Evolutionary conservation across 1,140 invertebrate genomes (phyloP).

Genomic region (Belonocnema kinseyi): DNA sequence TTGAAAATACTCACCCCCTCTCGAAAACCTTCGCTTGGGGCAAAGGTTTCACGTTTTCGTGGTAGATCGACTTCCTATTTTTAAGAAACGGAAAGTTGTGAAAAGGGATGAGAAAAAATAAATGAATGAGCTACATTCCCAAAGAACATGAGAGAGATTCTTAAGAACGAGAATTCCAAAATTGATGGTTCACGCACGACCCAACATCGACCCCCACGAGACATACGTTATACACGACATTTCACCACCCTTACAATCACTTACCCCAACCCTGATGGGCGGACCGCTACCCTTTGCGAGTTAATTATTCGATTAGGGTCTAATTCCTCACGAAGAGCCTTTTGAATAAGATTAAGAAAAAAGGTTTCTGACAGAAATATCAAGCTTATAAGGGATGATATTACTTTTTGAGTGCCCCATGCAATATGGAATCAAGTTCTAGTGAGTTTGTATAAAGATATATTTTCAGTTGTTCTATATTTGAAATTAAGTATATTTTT

Average conservation of each 20-base stretch:
- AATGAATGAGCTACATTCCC: constrained; percentile 18
- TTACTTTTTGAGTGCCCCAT: too few relatives aligned
- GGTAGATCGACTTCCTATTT: neutral
- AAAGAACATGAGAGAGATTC: constrained; percentile 17
- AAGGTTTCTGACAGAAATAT: too few relatives aligned
- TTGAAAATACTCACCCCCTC: constrained; percentile 12
- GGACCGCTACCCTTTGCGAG: constrained; percentile 27
- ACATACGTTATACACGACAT: constrained; percentile 47
- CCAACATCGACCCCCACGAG: constrained; percentile 48
- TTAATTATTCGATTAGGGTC: constrained; percentile 29
- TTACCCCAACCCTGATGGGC: constrained; percentile 22
- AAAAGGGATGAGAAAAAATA: neutral
- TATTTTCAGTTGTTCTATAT: too few relatives aligned
- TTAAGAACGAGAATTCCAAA: constrained; percentile 27
- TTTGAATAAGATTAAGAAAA: constrained; percentile 11
- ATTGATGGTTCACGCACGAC: constrained; percentile 52
- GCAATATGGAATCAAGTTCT: too few relatives aligned
- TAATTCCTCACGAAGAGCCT: constrained; percentile 19
- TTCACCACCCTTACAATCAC: constrained; percentile 46
- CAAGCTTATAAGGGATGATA: too few relatives aligned
- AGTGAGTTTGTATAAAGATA: too few relatives aligned
- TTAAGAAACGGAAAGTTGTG: neutral
- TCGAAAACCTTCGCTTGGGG: neutral
- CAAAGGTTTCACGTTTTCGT: constrained; percentile 19
- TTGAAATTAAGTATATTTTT: too few relatives aligned